Evolutionary conservation across 2,888 invertebrate genomes (phyloP).

Genomic region (Eristalis arbustorum): DNA sequence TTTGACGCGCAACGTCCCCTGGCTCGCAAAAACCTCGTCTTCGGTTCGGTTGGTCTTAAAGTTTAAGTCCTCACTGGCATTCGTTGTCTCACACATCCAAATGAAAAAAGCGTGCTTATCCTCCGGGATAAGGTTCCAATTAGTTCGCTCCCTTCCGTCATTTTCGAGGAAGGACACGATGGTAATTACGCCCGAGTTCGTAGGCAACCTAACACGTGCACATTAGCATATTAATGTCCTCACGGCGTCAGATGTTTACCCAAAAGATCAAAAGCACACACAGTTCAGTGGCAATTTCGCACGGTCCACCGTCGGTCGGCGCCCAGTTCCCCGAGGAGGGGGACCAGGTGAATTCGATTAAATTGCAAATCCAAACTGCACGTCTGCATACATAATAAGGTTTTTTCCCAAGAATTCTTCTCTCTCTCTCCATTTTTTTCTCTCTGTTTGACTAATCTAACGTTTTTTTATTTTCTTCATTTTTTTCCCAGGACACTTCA

Average conservation of each 20-base stretch:
- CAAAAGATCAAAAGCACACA: constrained; percentile 15
- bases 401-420: neutral
- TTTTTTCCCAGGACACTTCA: neutral
- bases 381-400: neutral
- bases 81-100: no score
- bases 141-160: neutral
- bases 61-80: neutral
- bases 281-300: neutral
- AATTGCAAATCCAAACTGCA: constrained; percentile 27
- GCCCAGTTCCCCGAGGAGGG: neutral
- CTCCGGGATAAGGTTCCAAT: neutral
- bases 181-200: constrained; percentile 1
- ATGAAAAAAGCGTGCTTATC: neutral
- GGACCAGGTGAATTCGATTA: constrained; percentile 13
- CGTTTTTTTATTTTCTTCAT: neutral
- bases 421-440: neutral
- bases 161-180: neutral
- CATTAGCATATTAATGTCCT: constrained; percentile 24
- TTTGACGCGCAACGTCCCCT: constrained; percentile 1
- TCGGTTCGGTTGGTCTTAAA: neutral
- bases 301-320: neutral
- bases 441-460: constrained; percentile 8
- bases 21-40: no score
- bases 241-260: neutral
- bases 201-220: neutral